phyloP scores from a whole-genome alignment of 2,113 vertebrate species.

The Anguilla japonica region DNA sequence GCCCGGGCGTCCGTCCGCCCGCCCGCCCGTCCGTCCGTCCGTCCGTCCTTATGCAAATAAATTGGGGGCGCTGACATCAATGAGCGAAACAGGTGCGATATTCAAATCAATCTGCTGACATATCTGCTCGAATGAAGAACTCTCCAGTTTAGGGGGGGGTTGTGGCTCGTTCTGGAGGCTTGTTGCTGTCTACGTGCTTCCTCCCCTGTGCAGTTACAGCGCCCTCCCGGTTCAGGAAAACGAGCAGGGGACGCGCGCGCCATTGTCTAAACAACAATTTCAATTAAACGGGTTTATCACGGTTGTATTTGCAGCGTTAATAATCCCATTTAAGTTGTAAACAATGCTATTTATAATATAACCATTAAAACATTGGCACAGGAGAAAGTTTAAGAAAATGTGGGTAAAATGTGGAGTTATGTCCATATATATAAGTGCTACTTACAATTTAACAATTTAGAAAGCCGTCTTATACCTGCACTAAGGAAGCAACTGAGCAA shows the following conservation, averaged over 20 bases:
- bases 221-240: background rate
- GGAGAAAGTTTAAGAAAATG: background rate
- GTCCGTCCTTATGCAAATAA: slow-evolving; percentile 30
- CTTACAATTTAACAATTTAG: no score
- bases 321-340: background rate
- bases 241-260: background rate
- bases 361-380: background rate
- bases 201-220: background rate
- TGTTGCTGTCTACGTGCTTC: background rate
- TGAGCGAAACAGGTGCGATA: slow-evolving; percentile 11
- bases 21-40: background rate
- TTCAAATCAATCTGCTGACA: slow-evolving; percentile 8
- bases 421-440: no score
- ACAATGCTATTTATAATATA: background rate
- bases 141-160: background rate
- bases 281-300: background rate
- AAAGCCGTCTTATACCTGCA: no score
- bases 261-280: background rate
- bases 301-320: background rate
- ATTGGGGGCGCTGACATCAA: slow-evolving; percentile 30
- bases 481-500: no score
- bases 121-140: background rate
- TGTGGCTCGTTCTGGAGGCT: background rate
- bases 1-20: background rate
- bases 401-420: no score